Conservation (phyloP, 2,113 vertebrate species). For the Rhinopomastus cyanomelas region DNA sequence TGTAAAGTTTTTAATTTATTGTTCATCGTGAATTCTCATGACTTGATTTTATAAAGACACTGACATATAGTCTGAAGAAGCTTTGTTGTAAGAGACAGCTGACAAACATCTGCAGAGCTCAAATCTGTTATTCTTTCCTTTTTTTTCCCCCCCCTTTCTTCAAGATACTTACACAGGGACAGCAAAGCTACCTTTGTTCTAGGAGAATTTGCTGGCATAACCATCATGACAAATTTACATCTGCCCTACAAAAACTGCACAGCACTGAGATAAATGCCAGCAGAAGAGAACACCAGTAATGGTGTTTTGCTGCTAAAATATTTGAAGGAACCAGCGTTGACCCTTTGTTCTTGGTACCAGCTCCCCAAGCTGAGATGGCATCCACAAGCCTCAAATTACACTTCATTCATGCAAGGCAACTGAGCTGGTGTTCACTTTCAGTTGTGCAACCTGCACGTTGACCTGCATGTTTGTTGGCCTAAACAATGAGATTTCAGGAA, state of each 20-base stretch:
- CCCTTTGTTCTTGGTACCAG: slow-evolving; percentile 4
- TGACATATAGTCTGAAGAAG: neutral
- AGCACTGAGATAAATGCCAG: neutral
- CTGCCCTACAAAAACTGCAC: neutral
- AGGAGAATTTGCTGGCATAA: neutral
- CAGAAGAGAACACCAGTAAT: neutral
- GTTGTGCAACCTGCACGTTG: neutral
- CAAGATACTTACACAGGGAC: neutral
- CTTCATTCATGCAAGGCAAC: slow-evolving; percentile 1
- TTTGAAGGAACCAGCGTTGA: neutral
- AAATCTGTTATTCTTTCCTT: neutral
- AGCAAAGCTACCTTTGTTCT: neutral
- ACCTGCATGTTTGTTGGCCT: slow-evolving; percentile 55
- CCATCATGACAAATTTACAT: neutral
- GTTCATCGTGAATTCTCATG: neutral
- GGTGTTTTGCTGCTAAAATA: neutral
- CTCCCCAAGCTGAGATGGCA: neutral
- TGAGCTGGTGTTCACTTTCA: neutral
- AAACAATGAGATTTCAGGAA: slow-evolving; percentile 41
- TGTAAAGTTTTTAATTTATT: neutral
- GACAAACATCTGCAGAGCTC: neutral
- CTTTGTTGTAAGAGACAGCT: neutral
- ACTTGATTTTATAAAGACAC: neutral
- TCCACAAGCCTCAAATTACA: slow-evolving; percentile 33
- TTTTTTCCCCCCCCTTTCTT: neutral